Percentiles rank a stretch among this genome's conserved stretches.
Evolutionary conservation across 2,797 vertebrate genomes (phyloP).

Genomic region (Scolopax bukidnonensis): DNA sequence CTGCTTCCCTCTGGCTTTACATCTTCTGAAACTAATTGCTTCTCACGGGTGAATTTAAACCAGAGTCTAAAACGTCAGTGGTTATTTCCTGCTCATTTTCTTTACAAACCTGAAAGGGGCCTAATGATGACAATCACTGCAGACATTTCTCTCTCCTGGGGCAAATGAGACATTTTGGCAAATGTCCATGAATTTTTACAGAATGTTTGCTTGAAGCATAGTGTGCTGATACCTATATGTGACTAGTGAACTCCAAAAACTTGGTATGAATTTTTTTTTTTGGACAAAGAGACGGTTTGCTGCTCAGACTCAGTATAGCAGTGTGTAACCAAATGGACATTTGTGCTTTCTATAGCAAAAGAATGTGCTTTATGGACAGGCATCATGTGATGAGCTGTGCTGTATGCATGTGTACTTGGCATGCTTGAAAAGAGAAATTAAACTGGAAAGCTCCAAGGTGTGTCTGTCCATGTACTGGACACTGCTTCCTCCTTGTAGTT

Average conservation of each 20-base stretch:
- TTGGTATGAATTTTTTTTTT: neutral
- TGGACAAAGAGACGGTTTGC: neutral
- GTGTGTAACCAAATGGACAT: neutral
- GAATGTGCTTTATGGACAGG: neutral
- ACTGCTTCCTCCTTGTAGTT: neutral
- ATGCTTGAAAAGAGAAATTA: neutral
- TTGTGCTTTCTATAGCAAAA: neutral
- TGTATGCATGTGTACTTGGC: neutral
- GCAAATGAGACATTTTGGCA: neutral
- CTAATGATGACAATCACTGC: neutral
- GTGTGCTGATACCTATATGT: neutral
- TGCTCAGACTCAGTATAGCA: neutral
- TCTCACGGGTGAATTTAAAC: neutral
- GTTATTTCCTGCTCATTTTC: neutral
- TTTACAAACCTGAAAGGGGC: neutral
- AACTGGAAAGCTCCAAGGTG: neutral
- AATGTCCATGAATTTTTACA: neutral
- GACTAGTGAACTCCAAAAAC: neutral
- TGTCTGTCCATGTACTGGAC: neutral
- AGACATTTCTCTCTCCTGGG: neutral
- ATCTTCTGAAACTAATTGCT: neutral
- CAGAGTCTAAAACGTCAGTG: neutral
- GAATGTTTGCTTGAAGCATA: neutral
- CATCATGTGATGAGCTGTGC: neutral
- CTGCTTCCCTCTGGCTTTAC: neutral